Conservation (phyloP, 2,797 vertebrate species). For the Setipinna tenuifilis region DNA sequence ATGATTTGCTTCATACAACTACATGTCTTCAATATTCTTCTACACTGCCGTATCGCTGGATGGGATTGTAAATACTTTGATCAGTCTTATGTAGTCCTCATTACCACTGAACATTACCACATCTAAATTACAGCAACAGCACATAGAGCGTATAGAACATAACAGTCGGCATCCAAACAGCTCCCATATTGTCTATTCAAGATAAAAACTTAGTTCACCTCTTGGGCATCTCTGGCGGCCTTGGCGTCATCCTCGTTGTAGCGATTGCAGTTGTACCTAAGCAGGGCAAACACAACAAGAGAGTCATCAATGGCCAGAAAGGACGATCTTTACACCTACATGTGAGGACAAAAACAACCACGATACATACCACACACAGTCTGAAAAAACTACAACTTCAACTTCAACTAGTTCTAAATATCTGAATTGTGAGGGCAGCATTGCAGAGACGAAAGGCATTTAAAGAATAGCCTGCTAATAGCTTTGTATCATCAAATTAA, state of each 20-base stretch:
- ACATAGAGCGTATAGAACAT: background rate
- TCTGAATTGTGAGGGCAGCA: too few relatives aligned
- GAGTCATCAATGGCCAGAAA: conserved; percentile 12
- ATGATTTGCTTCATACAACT: background rate
- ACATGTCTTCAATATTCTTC: background rate
- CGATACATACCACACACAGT: background rate
- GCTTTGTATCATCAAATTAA: background rate
- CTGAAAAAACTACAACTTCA: too few relatives aligned
- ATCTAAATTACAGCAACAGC: background rate
- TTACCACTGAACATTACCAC: background rate
- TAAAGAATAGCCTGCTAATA: background rate
- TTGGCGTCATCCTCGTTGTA: conserved; percentile 99
- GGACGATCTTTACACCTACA: background rate
- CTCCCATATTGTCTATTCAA: background rate
- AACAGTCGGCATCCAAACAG: background rate
- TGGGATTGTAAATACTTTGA: background rate
- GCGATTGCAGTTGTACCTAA: conserved; percentile 99
- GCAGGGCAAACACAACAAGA: background rate
- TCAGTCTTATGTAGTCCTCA: background rate
- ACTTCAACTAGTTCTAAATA: too few relatives aligned
- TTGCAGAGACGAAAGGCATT: background rate
- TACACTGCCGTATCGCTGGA: background rate
- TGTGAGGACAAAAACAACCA: background rate
- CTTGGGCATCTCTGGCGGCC: conserved; percentile 97
- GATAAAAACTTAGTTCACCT: conserved; percentile 76